Percentiles rank a stretch among this genome's conserved stretches.
Evolutionary conservation across 2,797 vertebrate genomes (phyloP).

Genomic region (Channallabes apus): DNA sequence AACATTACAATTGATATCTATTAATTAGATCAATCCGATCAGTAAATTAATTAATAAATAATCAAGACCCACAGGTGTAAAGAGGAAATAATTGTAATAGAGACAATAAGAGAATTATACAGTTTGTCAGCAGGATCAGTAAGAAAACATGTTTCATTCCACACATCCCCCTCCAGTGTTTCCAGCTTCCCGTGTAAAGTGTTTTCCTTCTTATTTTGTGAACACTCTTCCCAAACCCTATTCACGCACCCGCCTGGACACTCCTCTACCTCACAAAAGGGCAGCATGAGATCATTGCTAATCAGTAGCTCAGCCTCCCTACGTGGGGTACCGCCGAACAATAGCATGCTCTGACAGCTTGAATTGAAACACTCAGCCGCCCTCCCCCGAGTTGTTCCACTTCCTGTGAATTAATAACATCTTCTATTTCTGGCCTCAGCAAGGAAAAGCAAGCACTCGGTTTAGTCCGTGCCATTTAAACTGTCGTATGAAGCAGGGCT

Average conservation of each 20-base stretch:
- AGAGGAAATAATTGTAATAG: too few species aligned
- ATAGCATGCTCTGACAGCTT: slow-evolving; percentile 66
- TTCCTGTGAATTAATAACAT: slow-evolving; percentile 75
- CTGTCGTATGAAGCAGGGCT: slow-evolving; percentile 16
- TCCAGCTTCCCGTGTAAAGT: not conserved
- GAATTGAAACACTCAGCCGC: slow-evolving; percentile 56
- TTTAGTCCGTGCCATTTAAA: slow-evolving; percentile 49
- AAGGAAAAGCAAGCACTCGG: slow-evolving; percentile 58
- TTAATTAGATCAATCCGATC: not conserved
- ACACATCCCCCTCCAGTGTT: not conserved
- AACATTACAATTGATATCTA: too few species aligned
- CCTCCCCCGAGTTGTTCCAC: slow-evolving; percentile 58
- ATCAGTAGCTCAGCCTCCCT: slow-evolving; percentile 54
- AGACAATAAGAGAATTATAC: not conserved
- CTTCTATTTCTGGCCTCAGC: slow-evolving; percentile 57
- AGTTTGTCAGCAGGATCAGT: not conserved
- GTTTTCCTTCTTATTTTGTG: slow-evolving; percentile 21
- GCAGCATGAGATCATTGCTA: slow-evolving; percentile 62
- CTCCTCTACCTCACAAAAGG: slow-evolving; percentile 8
- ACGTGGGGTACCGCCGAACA: slow-evolving; percentile 64
- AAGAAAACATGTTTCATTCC: not conserved
- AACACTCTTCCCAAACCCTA: slow-evolving; percentile 25
- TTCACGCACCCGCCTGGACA: not conserved
- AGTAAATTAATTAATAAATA: not conserved
- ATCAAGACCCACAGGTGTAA: not conserved